Evolutionary conservation across 2,797 vertebrate genomes (phyloP).

Genomic region (Leuciscus waleckii): DNA sequence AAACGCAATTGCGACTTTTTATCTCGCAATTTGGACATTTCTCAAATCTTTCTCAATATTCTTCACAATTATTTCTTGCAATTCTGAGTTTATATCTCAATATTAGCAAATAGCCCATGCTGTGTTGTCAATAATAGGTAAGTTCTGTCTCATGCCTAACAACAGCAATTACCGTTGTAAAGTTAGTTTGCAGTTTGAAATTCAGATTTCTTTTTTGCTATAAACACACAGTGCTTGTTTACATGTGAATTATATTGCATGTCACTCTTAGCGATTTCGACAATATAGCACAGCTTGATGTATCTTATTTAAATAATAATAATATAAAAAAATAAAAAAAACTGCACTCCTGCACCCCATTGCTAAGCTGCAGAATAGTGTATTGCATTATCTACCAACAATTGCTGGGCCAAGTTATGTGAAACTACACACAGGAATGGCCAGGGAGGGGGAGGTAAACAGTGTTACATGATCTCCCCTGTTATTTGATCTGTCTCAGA

Average conservation of each 20-base stretch:
- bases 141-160: no score
- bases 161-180: not conserved
- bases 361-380: conserved; percentile 25
- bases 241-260: no score
- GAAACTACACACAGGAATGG: conserved; percentile 52
- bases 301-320: not conserved
- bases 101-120: no score
- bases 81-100: not conserved
- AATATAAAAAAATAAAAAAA: not conserved
- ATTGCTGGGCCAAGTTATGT: conserved; percentile 58
- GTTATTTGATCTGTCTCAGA: conserved; percentile 72
- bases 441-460: conserved; percentile 58
- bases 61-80: no score
- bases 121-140: no score
- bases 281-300: no score
- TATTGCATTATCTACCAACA: conserved; percentile 44
- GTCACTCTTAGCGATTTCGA: no score
- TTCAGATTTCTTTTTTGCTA: no score
- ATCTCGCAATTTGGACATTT: not conserved
- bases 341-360: not conserved
- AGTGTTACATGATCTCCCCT: conserved; percentile 80
- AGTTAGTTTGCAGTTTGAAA: not conserved
- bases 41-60: no score
- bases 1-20: not conserved
- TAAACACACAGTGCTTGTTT: no score